Evolutionary conservation across 1,140 invertebrate genomes (phyloP).

Genomic region (Pseudomyrmex sp.): DNA sequence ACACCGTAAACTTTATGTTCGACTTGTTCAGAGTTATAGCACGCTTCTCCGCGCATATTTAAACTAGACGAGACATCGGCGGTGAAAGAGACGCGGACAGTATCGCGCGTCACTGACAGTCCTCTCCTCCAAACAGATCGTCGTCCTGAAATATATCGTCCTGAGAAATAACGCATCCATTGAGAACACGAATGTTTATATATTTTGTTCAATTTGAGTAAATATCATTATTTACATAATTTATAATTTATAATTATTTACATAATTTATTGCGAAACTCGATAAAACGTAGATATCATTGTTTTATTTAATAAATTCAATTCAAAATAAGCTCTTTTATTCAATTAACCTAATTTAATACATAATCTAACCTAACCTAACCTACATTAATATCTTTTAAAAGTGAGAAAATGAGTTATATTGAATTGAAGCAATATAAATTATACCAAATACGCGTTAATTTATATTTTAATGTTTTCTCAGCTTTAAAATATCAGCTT

Average conservation of each 20-base stretch:
- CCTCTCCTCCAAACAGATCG: neutral
- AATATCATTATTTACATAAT: too few species aligned
- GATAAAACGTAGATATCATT: neutral
- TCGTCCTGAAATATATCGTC: neutral
- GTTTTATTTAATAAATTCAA: neutral
- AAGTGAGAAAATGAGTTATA: too few species aligned
- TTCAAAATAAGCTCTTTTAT: neutral
- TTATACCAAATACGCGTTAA: neutral
- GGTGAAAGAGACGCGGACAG: neutral
- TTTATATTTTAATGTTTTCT: conserved; percentile 6
- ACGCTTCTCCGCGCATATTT: conserved; percentile 50
- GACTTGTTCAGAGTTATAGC: conserved; percentile 66
- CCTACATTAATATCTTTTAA: too few species aligned
- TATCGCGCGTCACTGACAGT: neutral
- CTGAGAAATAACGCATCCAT: neutral
- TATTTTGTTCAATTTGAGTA: neutral
- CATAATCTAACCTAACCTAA: too few species aligned
- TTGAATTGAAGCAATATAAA: too few species aligned
- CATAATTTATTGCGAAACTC: neutral
- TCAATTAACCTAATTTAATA: too few species aligned
- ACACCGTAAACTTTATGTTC: conserved; percentile 74
- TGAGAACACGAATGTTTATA: neutral
- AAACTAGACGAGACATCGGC: conserved; percentile 37
- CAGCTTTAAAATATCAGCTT: neutral
- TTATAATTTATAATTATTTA: too few species aligned